phyloP scores from a whole-genome alignment of 2,113 vertebrate genomes.

The Columba livia region DNA sequence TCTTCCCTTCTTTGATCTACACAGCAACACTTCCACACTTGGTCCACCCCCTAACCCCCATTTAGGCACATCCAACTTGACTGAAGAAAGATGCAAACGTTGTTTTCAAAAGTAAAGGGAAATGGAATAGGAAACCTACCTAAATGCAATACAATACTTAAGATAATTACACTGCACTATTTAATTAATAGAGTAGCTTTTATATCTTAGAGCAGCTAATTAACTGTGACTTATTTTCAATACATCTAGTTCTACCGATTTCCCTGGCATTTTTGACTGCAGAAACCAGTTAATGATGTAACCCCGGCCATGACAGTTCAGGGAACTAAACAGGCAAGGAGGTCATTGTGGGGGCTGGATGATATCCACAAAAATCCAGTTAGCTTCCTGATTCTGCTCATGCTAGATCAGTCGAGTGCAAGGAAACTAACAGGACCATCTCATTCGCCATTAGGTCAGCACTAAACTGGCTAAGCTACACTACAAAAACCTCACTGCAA shows the following conservation, averaged over 20 bases:
- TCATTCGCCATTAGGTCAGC: fast-evolving
- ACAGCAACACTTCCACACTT: background rate
- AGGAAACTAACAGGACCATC: background rate
- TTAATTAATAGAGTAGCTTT: background rate
- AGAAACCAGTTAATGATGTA: background rate
- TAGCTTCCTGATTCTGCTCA: background rate
- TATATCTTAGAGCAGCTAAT: background rate
- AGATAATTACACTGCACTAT: background rate
- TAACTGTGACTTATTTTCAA: background rate
- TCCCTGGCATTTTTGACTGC: background rate
- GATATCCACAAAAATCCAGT: fast-evolving
- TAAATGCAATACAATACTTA: background rate
- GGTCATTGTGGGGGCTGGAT: fast-evolving
- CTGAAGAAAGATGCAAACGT: background rate
- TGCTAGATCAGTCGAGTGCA: background rate
- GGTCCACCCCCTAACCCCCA: fast-evolving
- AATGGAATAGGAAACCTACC: background rate
- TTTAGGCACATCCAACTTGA: background rate
- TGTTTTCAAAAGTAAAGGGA: background rate
- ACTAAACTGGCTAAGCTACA: fast-evolving
- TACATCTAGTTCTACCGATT: background rate
- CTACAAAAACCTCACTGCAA: background rate
- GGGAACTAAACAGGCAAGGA: background rate
- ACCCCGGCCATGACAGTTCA: background rate
- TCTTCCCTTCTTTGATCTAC: background rate